phyloP scores from a whole-genome alignment of 2,113 vertebrate genomes.

The Tilapia sparmanii region DNA sequence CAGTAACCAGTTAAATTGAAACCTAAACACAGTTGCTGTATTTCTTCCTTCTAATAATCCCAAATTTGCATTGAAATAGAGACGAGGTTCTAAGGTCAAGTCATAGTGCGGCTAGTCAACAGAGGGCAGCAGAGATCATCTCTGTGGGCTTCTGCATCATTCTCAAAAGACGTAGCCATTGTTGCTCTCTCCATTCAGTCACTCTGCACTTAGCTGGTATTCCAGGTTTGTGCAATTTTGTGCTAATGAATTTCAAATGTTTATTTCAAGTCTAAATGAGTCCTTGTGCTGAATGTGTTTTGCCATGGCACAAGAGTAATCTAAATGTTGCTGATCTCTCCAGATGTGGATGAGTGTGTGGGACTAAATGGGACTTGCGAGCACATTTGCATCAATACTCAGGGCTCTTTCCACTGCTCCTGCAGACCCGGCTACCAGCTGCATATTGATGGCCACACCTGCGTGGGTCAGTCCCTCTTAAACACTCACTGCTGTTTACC shows the following conservation, averaged over 20 bases:
- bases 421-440: conserved; percentile 72
- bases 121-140: neutral
- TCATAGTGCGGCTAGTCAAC: neutral
- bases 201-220: neutral
- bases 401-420: conserved; percentile 70
- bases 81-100: neutral
- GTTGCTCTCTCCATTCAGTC: neutral
- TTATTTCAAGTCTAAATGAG: neutral
- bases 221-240: neutral
- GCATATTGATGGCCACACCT: conserved; percentile 70
- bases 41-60: neutral
- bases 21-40: neutral
- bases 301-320: neutral
- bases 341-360: conserved; percentile 74
- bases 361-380: conserved; percentile 53
- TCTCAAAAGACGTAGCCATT: neutral
- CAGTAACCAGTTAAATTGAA: neutral
- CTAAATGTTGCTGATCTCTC: neutral
- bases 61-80: neutral
- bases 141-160: neutral
- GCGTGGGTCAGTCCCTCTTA: conserved; percentile 67
- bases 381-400: conserved; percentile 70
- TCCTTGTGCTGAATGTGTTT: neutral
- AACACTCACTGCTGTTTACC: neutral
- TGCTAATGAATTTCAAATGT: neutral